A percentile compares a stretch with the other conserved stretches of the same genome.
phyloP scores from a whole-genome alignment of 1,140 invertebrate species.

The Dinoponera quadriceps region DNA sequence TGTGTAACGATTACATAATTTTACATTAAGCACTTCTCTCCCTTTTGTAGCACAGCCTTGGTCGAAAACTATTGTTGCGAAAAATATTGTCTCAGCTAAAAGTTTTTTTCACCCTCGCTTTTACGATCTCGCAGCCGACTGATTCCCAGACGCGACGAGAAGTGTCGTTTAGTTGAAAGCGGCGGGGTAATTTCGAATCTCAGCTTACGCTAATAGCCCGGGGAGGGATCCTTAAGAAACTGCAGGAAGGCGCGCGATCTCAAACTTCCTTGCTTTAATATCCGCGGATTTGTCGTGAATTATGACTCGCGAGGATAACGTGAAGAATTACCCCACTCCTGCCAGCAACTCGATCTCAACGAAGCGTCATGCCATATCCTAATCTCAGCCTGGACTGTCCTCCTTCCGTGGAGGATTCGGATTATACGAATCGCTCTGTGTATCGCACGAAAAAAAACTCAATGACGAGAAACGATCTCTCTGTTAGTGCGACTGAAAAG shows the following conservation, averaged over 20 bases:
- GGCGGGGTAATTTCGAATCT: conserved; percentile 31
- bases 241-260: conserved; percentile 12
- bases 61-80: too few species aligned
- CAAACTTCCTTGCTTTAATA: conserved; percentile 49
- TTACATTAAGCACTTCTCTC: too few species aligned
- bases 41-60: too few species aligned
- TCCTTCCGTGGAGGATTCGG: too few species aligned
- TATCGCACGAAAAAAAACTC: too few species aligned
- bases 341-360: conserved; percentile 12
- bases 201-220: conserved; percentile 42
- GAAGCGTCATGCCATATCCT: background rate
- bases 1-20: too few species aligned
- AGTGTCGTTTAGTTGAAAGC: conserved; percentile 16
- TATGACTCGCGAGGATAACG: conserved; percentile 39
- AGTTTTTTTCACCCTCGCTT: background rate
- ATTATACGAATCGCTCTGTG: too few species aligned
- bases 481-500: too few species aligned
- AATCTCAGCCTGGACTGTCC: too few species aligned
- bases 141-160: background rate
- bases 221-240: conserved; percentile 50
- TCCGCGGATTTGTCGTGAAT: conserved; percentile 47
- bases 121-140: conserved; percentile 2
- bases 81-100: too few species aligned
- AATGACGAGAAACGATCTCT: too few species aligned
- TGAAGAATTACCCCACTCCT: background rate